Base-by-base conservation (phyloP, 2,888 invertebrate species). In the Aquatica leii region DNA sequence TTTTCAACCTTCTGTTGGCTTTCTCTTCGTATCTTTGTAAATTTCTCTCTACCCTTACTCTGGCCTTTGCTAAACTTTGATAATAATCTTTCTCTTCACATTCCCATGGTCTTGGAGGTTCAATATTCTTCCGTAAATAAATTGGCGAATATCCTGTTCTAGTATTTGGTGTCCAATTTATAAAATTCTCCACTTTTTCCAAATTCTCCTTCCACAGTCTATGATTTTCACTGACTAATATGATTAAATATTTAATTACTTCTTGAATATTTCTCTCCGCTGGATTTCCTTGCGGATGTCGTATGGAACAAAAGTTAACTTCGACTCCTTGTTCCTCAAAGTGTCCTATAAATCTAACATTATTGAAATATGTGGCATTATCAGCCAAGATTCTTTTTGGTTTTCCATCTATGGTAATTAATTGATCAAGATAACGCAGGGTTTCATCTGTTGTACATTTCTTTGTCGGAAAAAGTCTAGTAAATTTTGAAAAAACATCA, bases 331-430 rank as follows among this genome's bases (percentile, higher is more conserved):
- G 31, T 31, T 37, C 37, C 9, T 37, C 12, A 12, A 9, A 37
- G 37, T 37, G 37, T 37, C 12, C 37, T 9, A 37, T 37, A 37
- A 37, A 37, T 37, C 37, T 37, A 11, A 2, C 11, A 12, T 37
- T 37, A 12, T 37, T 37, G 11, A 37, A 43, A 43, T 43, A 43
- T 43, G 43, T 14, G 3, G 43, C 43, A 14, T 43, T 43, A 43
- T 43, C 43, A 15, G 43, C 43, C 3, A 17, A 4, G 14, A 43
- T 17, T 15, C 14, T 9, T 14, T 43, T 15, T 2, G 15, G 43
- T 43, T 43, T 9, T 4, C 43, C 43, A 4, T 43, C 17, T 4
- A 3, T 14, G 11, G 2, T 14, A 2, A 43, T 43, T 2, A 12
- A 43, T 17, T 43, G 14, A 2, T 43, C 3, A 12, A 37, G 2